Percentiles rank a stretch among this genome's conserved stretches.
Evolutionary conservation across 2,888 invertebrate species (phyloP).

Genomic region (Trilocha varians): DNA sequence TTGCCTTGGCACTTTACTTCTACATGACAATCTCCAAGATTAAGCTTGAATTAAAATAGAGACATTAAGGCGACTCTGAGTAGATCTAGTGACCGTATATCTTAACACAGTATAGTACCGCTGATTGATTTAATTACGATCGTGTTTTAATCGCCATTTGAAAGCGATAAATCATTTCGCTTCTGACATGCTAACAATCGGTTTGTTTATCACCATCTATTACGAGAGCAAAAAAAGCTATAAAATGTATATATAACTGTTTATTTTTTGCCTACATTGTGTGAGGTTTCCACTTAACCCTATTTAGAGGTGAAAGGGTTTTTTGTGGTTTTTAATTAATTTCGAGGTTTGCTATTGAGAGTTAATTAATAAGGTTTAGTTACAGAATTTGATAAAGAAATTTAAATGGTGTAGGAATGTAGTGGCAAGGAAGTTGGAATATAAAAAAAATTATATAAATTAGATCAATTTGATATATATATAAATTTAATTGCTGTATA

Average conservation of each 20-base stretch:
- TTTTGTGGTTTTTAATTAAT: conserved; percentile 6
- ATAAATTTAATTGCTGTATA: too few species aligned
- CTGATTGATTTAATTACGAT: conserved; percentile 19
- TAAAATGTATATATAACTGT: conserved; percentile 29
- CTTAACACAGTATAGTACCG: neutral
- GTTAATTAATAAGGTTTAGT: too few species aligned
- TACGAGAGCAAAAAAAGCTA: conserved; percentile 39
- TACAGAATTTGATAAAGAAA: too few species aligned
- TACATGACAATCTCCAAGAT: too few species aligned
- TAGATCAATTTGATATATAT: too few species aligned
- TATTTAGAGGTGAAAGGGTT: conserved; percentile 36
- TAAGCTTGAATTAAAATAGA: too few species aligned
- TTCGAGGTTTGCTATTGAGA: neutral
- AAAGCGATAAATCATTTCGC: conserved; percentile 47
- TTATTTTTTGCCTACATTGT: conserved; percentile 33
- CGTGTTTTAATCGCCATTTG: conserved; percentile 16
- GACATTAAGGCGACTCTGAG: too few species aligned
- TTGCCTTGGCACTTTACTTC: too few species aligned
- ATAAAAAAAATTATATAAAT: too few species aligned
- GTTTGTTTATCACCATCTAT: conserved; percentile 46
- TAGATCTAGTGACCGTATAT: too few species aligned
- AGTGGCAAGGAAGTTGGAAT: too few species aligned
- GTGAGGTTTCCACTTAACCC: conserved; percentile 32
- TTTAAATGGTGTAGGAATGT: too few species aligned
- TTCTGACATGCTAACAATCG: conserved; percentile 49